Conservation (phyloP, 1,140 invertebrate genomes). For the Drosophila pachea region DNA sequence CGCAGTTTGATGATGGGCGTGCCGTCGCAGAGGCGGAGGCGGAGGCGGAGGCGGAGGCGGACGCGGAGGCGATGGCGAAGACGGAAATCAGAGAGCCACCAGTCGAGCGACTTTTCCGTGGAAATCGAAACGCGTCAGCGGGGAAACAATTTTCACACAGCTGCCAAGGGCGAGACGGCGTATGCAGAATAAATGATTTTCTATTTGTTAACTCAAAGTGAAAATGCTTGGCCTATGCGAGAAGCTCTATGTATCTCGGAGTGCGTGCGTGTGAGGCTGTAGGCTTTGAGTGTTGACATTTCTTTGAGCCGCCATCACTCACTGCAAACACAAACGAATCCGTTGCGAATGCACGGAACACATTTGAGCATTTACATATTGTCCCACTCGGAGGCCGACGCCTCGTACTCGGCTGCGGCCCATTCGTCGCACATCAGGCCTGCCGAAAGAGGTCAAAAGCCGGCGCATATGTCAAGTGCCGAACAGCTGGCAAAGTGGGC, state of each 20-base stretch:
- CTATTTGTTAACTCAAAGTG: constrained; percentile 76
- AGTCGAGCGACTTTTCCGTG: constrained; percentile 12
- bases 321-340: constrained; percentile 45
- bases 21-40: neutral
- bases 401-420: constrained; percentile 36
- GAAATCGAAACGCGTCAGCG: constrained; percentile 60
- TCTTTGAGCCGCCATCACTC: constrained; percentile 73
- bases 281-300: constrained; percentile 70
- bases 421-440: constrained; percentile 17
- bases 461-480: constrained; percentile 73
- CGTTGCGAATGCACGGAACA: constrained; percentile 47
- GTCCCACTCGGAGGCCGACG: constrained; percentile 60
- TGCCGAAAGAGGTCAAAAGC: constrained; percentile 71
- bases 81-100: constrained; percentile 55
- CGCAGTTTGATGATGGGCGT: constrained; percentile 49
- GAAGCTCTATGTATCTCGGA: constrained; percentile 15
- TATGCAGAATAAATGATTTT: constrained; percentile 76
- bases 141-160: constrained; percentile 38
- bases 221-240: constrained; percentile 55
- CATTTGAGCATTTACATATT: constrained; percentile 64
- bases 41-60: neutral
- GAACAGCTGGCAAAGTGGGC: constrained; percentile 21
- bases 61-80: too few relatives aligned
- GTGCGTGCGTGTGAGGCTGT: constrained; percentile 18
- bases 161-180: constrained; percentile 36